Conservation (phyloP, 2,888 invertebrate genomes). For the Cerceris ruficornis region DNA sequence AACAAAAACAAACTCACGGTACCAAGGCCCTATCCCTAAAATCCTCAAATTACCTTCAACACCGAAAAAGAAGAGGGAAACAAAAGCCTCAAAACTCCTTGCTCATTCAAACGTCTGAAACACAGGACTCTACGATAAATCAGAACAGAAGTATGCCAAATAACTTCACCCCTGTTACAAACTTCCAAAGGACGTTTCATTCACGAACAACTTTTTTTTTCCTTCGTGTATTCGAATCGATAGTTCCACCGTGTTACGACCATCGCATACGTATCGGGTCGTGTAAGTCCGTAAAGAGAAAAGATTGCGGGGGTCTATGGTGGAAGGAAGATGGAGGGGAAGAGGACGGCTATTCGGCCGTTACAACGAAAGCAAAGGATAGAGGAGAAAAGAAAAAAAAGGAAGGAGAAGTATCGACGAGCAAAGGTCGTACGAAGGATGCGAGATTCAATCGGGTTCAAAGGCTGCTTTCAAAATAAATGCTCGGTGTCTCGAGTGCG, state of each 20-base stretch:
- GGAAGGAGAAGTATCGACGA: conserved; percentile 6
- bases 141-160: too few species aligned
- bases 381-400: conserved; percentile 13
- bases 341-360: not conserved
- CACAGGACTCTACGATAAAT: too few species aligned
- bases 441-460: conserved; percentile 51
- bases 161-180: not conserved
- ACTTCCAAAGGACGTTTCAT: not conserved
- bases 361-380: not conserved
- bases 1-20: too few species aligned
- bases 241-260: not conserved
- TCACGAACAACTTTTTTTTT: not conserved
- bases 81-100: too few species aligned
- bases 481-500: conserved; percentile 17
- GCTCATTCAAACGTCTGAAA: too few species aligned
- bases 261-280: not conserved
- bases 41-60: too few species aligned
- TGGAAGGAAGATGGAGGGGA: not conserved
- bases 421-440: conserved; percentile 30
- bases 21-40: too few species aligned
- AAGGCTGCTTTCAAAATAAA: conserved; percentile 51
- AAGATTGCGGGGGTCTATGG: not conserved
- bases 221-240: not conserved
- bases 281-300: not conserved
- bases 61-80: too few species aligned